Evolutionary conservation across 1,140 invertebrate genomes (phyloP).

Genomic region (Platyscapa corneri): DNA sequence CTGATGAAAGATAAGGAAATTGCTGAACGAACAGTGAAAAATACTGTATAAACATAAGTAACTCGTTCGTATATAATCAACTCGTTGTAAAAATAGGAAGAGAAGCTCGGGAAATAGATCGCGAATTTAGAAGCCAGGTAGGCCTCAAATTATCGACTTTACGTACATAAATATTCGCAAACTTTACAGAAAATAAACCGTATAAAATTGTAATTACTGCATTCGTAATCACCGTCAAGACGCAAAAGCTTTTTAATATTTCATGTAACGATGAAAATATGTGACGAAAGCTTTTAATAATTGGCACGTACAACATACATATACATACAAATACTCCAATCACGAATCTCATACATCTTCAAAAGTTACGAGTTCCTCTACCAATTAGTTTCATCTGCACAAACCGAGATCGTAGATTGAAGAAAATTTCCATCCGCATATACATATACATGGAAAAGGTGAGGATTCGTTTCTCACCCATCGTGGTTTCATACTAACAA

Average conservation of each 20-base stretch:
- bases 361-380: background rate
- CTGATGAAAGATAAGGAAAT: no score
- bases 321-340: background rate
- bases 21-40: no score
- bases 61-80: no score
- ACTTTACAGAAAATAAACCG: background rate
- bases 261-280: background rate
- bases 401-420: background rate
- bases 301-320: background rate
- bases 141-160: background rate
- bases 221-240: background rate
- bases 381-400: background rate
- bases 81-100: no score
- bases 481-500: background rate
- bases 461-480: background rate
- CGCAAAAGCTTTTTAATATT: background rate
- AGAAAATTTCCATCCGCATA: background rate
- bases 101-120: background rate
- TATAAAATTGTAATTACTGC: background rate
- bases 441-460: background rate
- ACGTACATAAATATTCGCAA: background rate
- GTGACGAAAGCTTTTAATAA: background rate
- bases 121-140: background rate
- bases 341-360: background rate
- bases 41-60: no score